Evolutionary conservation across 2,797 vertebrate genomes (phyloP), one percentile per base, ranked within the genome.

Genomic region (Allochrocebus solatus): DNA sequence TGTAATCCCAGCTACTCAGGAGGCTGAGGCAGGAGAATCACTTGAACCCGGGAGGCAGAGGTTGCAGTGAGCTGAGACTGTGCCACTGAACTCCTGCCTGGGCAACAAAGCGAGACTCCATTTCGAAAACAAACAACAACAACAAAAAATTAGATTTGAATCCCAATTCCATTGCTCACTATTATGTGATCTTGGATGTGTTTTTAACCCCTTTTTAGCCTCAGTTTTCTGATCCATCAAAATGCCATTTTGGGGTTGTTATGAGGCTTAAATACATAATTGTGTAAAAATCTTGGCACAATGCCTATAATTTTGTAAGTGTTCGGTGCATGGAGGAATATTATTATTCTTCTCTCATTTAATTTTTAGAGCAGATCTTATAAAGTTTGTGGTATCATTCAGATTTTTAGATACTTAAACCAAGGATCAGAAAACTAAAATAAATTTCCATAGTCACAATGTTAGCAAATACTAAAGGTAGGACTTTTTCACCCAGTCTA

Each of bases 401-500:
- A 76, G 76, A 85, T 82, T 96, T 96, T 91, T 81, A 87, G 64
- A 13, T 85, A 50, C 86, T 82, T 67, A 96, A 94, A 57, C 5
- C 43, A 88, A 53, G n/a, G 6, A 36, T 61, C 22, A 50, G 13
- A 91, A 57, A 92, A 41, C 43, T 95, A 39, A 67, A 93, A 79
- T 74, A 57, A 86, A n/a, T 96, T 97, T 41, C 30, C 5, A 8
- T 57, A 78, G 50, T 81, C 41, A 88, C 39, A 89, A 13, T 48
- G 33, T 92, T 87, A 82, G 28, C 7, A 43, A 92, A 59, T 50
- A 64, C 1, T 48, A 4, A n/a, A 95, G 8, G 5, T 53, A 67
- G 17, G 8, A 21, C 8, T 91, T 88, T 91, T 86, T 46, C 61
- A 39, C 64, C 13, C 4, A 8, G 0, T 64, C 30, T 30, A 13